Base-by-base conservation (phyloP, 2,113 vertebrate genomes). In the Ptychochromis oligacanthus region DNA sequence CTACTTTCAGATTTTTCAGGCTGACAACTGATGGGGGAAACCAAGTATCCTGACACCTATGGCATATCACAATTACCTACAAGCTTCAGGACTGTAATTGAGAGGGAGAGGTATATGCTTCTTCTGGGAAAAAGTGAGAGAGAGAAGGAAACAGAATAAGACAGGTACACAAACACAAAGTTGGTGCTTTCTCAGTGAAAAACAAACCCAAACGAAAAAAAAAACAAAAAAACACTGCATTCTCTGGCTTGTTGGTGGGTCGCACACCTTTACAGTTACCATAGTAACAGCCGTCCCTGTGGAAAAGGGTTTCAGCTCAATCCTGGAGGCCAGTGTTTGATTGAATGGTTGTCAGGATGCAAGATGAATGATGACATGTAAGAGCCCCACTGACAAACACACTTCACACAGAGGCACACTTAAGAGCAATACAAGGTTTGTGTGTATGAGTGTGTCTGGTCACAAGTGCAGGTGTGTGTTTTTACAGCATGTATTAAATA, bases 261-360 rank as follows among this genome's bases (percentile, higher is more conserved):
- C 81, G 49, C 81, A 93, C 75, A 84, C 81, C 85, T 91, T 59
- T 85, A 58, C 81, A 79, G 93, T 94, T 92, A 85, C 93, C 86
- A 92, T 92, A 88, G 93, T 79, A 93, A 93, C 93, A 89, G 79
- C 24, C 54, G 13, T 90, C 90, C 90, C 93, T 4, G 54, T 61
- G 80, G 88, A 84, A 76, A 80, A 81, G 82, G 85, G 75, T 79
- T 91, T 80, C 52, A 62, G 88, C 82, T 87, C 86, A 76, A 81
- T 91, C 92, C 84, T 60, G 52, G 90, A 75, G 88, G 87, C 89
- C 88, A 70, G 59, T 6, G 59, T 88, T 92, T 94, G 93, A 93
- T 92, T 92, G 91, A 94, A 92, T 83, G 84, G 87, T 88, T 93
- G 92, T 93, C 91, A 92, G 79, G 77, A 77, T 78, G 83, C 49